phyloP scores from a whole-genome alignment of 2,113 vertebrate species.

The Aix galericulata region DNA sequence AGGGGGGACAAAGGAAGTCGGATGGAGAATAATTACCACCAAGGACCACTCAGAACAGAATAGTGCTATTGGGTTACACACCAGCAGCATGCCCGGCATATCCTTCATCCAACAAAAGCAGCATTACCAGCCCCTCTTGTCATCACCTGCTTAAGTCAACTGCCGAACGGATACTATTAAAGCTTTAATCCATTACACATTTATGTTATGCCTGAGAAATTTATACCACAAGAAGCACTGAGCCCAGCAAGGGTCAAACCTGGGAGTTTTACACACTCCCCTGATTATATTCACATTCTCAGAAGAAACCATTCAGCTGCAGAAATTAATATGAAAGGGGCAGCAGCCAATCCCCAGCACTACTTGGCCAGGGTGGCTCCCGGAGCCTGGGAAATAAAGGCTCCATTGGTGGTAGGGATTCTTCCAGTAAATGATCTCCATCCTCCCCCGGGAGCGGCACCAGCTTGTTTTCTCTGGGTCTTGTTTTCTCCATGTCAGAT shows the following conservation, averaged over 20 bases:
- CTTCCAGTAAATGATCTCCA: neutral
- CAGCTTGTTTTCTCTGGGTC: neutral
- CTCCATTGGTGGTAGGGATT: neutral
- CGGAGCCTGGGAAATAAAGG: conserved; percentile 21
- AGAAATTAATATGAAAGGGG: conserved; percentile 11
- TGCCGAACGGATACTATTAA: conserved; percentile 69
- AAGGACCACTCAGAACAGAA: conserved; percentile 35
- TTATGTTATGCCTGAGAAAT: conserved; percentile 71
- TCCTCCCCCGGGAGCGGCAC: neutral
- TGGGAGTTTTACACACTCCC: conserved; percentile 61
- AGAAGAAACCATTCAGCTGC: conserved; percentile 60
- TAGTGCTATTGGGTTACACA: conserved; percentile 48
- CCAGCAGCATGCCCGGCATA: conserved; percentile 44
- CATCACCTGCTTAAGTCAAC: conserved; percentile 76
- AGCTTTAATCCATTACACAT: conserved; percentile 76
- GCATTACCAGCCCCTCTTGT: conserved; percentile 66
- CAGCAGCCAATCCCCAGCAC: conserved; percentile 17
- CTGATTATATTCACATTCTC: conserved; percentile 73
- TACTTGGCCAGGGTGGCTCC: neutral
- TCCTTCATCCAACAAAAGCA: conserved; percentile 71
- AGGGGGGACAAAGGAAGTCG: conserved; percentile 43
- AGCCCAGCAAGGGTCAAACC: conserved; percentile 66
- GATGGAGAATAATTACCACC: conserved; percentile 59
- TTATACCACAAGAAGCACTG: conserved; percentile 65
- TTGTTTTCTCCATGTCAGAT: neutral